Conservation (phyloP, 2,888 invertebrate species). For the Mesodorylaimus sp. region DNA sequence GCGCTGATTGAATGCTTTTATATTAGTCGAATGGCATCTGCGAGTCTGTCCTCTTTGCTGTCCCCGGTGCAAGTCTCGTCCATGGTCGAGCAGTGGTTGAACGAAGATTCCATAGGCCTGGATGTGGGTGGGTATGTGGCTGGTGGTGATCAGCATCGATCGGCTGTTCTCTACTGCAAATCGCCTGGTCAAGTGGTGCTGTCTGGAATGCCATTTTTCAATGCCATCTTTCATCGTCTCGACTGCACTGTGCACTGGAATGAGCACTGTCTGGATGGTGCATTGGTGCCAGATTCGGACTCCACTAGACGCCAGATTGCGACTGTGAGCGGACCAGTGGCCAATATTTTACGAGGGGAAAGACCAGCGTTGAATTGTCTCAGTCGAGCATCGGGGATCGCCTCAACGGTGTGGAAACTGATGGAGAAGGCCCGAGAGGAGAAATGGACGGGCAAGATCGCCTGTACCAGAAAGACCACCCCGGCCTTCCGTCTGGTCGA, state of each 20-base stretch:
- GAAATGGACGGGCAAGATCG: slow-evolving; percentile 32
- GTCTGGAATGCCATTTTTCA: slow-evolving; percentile 34
- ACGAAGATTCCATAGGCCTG: not conserved
- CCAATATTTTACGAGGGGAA: slow-evolving; percentile 32
- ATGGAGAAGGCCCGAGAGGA: slow-evolving; percentile 16
- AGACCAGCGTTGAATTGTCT: slow-evolving; percentile 33
- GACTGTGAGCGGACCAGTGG: slow-evolving; percentile 28
- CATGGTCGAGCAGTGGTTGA: not conserved
- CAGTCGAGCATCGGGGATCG: slow-evolving; percentile 33
- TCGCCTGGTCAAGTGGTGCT: slow-evolving; percentile 30
- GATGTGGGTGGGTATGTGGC: slow-evolving; percentile 6
- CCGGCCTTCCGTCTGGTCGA: slow-evolving; percentile 36
- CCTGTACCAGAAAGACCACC: slow-evolving; percentile 36
- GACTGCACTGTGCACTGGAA: slow-evolving; percentile 30
- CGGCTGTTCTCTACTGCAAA: slow-evolving; percentile 15
- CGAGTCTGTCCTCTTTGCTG: not conserved
- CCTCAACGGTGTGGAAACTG: slow-evolving; percentile 26
- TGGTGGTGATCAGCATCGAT: too few relatives aligned
- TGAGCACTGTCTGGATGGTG: not conserved
- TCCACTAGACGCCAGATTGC: slow-evolving; percentile 21
- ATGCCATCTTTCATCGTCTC: slow-evolving; percentile 32
- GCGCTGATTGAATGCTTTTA: too few relatives aligned
- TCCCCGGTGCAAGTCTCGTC: not conserved
- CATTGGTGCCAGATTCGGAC: not conserved
- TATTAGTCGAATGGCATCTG: too few relatives aligned